Conservation (phyloP, 2,113 vertebrate species). For the Tichodroma muraria region DNA sequence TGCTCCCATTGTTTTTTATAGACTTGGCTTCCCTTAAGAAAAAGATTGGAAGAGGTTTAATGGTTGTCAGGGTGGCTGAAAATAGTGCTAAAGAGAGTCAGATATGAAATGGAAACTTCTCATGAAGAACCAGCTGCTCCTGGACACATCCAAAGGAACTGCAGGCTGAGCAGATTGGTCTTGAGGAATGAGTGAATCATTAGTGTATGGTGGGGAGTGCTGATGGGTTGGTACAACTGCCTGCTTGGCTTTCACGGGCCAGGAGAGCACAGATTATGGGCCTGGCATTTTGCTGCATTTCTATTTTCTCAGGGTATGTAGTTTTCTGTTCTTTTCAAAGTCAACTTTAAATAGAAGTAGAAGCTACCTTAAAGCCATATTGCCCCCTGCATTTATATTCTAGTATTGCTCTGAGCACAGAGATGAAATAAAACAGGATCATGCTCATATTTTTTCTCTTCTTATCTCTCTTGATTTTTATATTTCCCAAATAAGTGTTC, state of each 20-base stretch:
- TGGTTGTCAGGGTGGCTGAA: neutral
- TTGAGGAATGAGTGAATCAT: neutral
- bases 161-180: neutral
- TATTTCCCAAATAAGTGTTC: neutral
- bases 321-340: neutral
- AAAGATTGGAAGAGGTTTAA: neutral
- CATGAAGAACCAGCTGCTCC: neutral
- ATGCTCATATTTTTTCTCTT: neutral
- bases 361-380: constrained; percentile 33
- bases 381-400: constrained; percentile 31
- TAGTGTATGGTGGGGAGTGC: no score
- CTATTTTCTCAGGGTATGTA: neutral
- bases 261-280: neutral
- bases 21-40: neutral
- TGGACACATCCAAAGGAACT: neutral
- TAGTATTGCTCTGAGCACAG: constrained; percentile 4
- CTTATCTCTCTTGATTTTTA: neutral
- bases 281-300: neutral
- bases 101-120: neutral
- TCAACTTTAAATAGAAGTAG: neutral
- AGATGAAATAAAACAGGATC: neutral
- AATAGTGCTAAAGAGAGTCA: neutral
- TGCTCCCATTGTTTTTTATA: neutral
- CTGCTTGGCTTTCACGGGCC: neutral
- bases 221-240: neutral